Conservation (phyloP, 2,113 vertebrate species). For the Butastur rufipennis region DNA sequence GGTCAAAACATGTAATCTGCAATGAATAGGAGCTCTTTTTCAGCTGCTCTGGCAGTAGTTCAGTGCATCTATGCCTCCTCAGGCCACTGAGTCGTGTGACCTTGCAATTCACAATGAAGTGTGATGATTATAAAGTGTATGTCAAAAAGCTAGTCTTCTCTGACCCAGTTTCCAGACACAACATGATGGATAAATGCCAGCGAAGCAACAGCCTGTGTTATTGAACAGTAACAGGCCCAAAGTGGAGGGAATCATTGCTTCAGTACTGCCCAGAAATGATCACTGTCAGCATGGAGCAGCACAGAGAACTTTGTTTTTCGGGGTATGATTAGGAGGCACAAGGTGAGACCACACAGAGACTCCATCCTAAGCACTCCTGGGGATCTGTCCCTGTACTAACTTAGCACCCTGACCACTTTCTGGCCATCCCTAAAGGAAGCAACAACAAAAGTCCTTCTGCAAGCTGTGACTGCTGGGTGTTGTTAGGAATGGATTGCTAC, state of each 20-base stretch:
- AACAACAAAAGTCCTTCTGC: neutral
- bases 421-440: neutral
- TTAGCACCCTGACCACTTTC: neutral
- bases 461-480: neutral
- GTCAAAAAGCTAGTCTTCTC: constrained; percentile 55
- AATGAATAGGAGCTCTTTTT: constrained; percentile 57
- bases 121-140: constrained; percentile 25
- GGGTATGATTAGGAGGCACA: neutral
- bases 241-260: neutral
- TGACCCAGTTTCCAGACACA: constrained; percentile 36
- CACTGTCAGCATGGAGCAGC: rapidly evolving
- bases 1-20: constrained; percentile 51
- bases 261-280: neutral
- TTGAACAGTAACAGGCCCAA: neutral
- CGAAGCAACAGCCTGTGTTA: neutral
- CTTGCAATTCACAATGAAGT: constrained; percentile 43
- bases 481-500: rapidly evolving
- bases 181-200: neutral
- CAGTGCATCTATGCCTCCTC: constrained; percentile 50
- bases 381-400: neutral
- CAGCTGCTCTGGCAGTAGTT: constrained; percentile 46
- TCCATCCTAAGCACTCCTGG: neutral
- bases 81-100: constrained; percentile 50
- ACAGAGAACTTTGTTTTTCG: neutral
- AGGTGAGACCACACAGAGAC: neutral